These are phyloP conservation scores for Sebastes hubbsi DNA, from an alignment of 2,797 vertebrate genomes.

Conservation along the genomic window DNA sequence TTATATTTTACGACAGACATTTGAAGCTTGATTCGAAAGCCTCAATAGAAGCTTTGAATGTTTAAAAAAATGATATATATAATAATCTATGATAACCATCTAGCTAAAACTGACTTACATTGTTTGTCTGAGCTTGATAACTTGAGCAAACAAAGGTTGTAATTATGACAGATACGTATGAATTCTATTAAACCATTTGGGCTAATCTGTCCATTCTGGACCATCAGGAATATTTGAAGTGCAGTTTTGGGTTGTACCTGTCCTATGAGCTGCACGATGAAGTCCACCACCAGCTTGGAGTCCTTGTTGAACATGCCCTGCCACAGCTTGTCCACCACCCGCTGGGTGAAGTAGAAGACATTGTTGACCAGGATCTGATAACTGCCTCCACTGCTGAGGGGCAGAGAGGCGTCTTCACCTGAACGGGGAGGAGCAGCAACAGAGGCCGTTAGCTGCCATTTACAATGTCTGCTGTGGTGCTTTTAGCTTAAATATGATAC, in stretches of 20 bases:
- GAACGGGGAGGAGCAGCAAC: slow-evolving; percentile 3
- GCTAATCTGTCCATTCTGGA: not conserved
- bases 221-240: not conserved
- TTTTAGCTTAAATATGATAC: not conserved
- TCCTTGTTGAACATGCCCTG: slow-evolving; percentile 99
- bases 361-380: slow-evolving; percentile 98
- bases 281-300: slow-evolving; percentile 98
- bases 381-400: slow-evolving; percentile 94
- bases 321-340: slow-evolving; percentile 99
- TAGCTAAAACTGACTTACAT: not conserved
- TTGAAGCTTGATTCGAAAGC: not conserved
- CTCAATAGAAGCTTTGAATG: not conserved
- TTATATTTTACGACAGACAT: not conserved
- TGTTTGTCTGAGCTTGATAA: not conserved
- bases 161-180: not conserved
- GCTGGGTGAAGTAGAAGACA: slow-evolving; percentile 97
- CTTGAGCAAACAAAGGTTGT: not conserved
- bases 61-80: not conserved
- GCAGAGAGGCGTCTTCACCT: slow-evolving; percentile 97
- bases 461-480: not conserved
- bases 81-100: too few species aligned
- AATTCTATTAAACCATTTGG: not conserved
- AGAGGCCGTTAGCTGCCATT: not conserved
- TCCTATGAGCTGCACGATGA: slow-evolving; percentile 97
- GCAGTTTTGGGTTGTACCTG: slow-evolving; percentile 82